Percentiles rank a stretch among this genome's conserved stretches.
Evolutionary conservation across 2,888 invertebrate species (phyloP).

Genomic region (Muscina levida): DNA sequence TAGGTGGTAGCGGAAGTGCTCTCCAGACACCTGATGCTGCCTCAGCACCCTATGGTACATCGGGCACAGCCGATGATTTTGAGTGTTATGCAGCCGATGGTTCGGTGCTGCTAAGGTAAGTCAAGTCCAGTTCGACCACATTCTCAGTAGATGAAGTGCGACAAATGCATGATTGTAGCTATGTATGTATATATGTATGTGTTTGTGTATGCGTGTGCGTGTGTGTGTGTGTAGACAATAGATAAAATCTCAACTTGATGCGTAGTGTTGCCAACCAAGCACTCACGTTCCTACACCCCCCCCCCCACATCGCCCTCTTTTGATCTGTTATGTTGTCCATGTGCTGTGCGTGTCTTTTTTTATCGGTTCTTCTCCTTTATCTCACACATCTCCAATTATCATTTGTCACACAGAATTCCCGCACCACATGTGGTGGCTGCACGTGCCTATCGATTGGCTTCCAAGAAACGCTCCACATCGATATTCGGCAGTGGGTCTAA

Average conservation of each 20-base stretch:
- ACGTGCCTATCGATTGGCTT: conserved; percentile 81
- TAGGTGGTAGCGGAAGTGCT: conserved; percentile 65
- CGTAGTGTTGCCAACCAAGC: too few relatives aligned
- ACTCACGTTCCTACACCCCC: too few relatives aligned
- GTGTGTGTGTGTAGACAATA: neutral
- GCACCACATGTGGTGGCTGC: conserved; percentile 83
- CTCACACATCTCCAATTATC: conserved; percentile 4
- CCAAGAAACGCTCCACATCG: conserved; percentile 72
- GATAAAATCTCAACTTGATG: too few relatives aligned
- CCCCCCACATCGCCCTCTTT: too few relatives aligned
- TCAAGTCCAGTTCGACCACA: too few relatives aligned
- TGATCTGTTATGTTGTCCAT: too few relatives aligned
- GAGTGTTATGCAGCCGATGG: conserved; percentile 83
- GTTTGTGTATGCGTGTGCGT: neutral
- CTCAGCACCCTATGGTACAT: conserved; percentile 60
- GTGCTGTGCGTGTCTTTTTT: conserved; percentile 26
- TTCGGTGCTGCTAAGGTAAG: conserved; percentile 83
- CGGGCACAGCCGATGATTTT: conserved; percentile 78
- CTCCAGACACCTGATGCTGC: conserved; percentile 64
- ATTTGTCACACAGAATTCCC: conserved; percentile 80
- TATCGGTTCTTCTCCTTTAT: neutral
- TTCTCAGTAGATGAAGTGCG: neutral
- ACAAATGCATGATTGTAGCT: too few relatives aligned
- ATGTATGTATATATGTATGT: neutral
- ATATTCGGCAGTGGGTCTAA: conserved; percentile 68